Evolutionary conservation across 1,140 invertebrate species (phyloP), one percentile per base, ranked within the genome.

Genomic region (Asobara japonica): DNA sequence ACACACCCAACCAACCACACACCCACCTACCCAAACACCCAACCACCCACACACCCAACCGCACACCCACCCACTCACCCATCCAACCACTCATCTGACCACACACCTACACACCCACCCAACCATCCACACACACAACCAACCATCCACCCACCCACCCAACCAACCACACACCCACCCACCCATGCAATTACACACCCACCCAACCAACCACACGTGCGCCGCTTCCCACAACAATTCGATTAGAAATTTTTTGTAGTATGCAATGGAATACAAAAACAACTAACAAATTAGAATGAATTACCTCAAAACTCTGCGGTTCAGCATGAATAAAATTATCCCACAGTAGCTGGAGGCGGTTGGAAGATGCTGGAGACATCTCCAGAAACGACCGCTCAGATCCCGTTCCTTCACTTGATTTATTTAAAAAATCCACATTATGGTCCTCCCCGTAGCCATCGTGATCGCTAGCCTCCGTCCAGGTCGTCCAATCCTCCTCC

Each of bases 291-390:
- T 2, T 22, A 7, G 20, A 22, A 18, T 29, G n/a, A 31, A 65
- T 65, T 77, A 91, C 90, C 89, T 91, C 89, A 78, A 90, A 89
- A 81, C 89, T 89, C n/a, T 88, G 89, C 27, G 87, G 87, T 78
- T 90, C 89, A 1, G 90, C 88, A 45, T 89, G 89, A 78, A 90
- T 90, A 79, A 91, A 91, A 70, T 89, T 80, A 65, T 90, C 87
- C 90, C 90, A 91, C 51, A 89, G 87, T 67, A 82, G 33, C 65
- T 83, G 84, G 2, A 87, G 73, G 51, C 81, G 87, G 71, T 78
- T 79, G 11, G 68, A 78, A 51, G 66, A 56, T 30, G 66, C 56
- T 31, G 76, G 76, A 80, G 73, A 36, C 67, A 76, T 78, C 72
- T 27, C 60, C 25, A 30, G 7, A n/a, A 30, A 31, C n/a, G 60